A percentile compares a stretch with the other conserved stretches of the same genome.
These are phyloP conservation scores for Cotesia glomerata DNA, from an alignment of 1,140 invertebrate species.

Conservation along the genomic window DNA sequence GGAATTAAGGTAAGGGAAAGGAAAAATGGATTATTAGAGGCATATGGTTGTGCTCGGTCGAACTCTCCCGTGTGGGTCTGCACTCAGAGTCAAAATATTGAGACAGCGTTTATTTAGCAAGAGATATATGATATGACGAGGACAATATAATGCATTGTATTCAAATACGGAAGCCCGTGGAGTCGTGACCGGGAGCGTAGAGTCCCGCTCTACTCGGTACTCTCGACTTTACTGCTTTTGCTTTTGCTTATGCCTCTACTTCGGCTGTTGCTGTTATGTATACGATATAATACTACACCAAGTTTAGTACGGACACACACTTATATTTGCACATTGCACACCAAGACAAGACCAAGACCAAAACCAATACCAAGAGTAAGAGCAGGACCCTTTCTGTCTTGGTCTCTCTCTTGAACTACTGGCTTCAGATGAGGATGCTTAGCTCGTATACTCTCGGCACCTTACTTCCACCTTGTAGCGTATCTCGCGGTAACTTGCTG, in stretches of 20 bases:
- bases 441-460: conserved; percentile 18
- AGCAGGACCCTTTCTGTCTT: neutral
- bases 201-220: conserved; percentile 16
- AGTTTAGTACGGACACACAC: no score
- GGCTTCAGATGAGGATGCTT: no score
- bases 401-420: neutral
- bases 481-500: conserved; percentile 19
- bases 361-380: neutral
- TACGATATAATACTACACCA: neutral
- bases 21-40: conserved; percentile 1
- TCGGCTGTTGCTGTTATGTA: neutral
- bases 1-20: neutral
- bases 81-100: conserved; percentile 61
- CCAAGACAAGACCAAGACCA: no score
- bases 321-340: no score
- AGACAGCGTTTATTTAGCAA: conserved; percentile 62
- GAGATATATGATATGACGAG: conserved; percentile 65
- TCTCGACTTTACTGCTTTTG: neutral
- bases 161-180: conserved; percentile 62
- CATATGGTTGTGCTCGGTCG: neutral
- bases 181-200: conserved; percentile 61
- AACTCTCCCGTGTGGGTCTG: conserved; percentile 1
- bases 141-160: conserved; percentile 66
- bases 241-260: neutral
- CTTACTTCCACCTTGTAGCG: conserved; percentile 29